Evolutionary conservation across 2,888 invertebrate genomes (phyloP).

Genomic region (Drosophila monieri): DNA sequence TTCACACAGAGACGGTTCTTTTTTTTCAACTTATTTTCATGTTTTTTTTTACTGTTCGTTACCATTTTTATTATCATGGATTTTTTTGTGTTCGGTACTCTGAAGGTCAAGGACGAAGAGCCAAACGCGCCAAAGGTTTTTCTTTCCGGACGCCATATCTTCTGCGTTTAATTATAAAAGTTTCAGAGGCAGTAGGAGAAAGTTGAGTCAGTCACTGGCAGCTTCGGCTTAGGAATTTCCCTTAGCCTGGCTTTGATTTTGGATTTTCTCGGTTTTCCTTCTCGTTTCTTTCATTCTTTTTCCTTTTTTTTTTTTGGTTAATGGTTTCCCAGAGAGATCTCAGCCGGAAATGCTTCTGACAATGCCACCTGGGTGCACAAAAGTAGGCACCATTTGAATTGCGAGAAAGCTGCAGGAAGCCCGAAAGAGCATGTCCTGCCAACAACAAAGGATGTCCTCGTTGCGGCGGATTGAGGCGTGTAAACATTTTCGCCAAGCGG

Average conservation of each 20-base stretch:
- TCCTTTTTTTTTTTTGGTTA: conserved; percentile 15
- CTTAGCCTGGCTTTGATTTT: conserved; percentile 21
- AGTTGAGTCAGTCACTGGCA: conserved; percentile 28
- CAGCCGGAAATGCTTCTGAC: conserved; percentile 45
- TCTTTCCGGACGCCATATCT: conserved; percentile 43
- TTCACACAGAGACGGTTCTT: conserved; percentile 11
- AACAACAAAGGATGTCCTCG: conserved; percentile 48
- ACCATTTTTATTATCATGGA: conserved; percentile 1
- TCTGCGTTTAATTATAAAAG: conserved; percentile 66
- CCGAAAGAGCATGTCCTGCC: conserved; percentile 8
- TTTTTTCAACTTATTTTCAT: conserved; percentile 13
- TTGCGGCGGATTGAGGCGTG: conserved; percentile 54
- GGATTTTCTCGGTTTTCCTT: conserved; percentile 6
- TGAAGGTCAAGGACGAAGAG: conserved; percentile 63
- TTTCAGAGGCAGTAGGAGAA: conserved; percentile 31
- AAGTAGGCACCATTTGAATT: conserved; percentile 52
- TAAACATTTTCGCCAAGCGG: conserved; percentile 49
- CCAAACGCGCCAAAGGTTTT: conserved; percentile 44
- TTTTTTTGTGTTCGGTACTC: conserved; percentile 2
- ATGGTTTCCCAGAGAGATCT: conserved; percentile 24
- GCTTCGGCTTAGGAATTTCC: conserved; percentile 21
- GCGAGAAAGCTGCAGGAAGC: conserved; percentile 17
- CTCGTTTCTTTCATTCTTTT: background rate
- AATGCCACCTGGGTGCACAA: conserved; percentile 56
- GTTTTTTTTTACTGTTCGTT: conserved; percentile 3